Conservation (phyloP, 2,797 vertebrate genomes). For the Diplodus puntazzo region DNA sequence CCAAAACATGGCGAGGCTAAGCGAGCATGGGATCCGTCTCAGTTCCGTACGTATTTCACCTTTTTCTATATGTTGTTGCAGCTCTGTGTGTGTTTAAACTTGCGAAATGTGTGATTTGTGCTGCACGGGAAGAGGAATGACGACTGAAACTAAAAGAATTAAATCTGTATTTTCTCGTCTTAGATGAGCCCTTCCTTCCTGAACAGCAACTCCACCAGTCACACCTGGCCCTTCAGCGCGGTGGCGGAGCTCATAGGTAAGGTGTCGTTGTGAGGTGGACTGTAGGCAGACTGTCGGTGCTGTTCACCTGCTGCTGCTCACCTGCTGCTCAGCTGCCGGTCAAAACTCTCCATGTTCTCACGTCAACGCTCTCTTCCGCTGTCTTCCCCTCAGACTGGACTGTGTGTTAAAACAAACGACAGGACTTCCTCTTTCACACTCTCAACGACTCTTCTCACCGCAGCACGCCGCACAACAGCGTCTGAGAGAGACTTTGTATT, state of each 20-base stretch:
- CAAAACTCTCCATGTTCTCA: neutral
- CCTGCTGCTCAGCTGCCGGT: neutral
- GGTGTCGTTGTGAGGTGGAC: neutral
- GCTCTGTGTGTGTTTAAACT: neutral
- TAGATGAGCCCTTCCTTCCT: conserved; percentile 89
- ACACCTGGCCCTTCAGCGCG: conserved; percentile 89
- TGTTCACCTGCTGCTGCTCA: neutral
- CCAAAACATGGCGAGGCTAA: conserved; percentile 82
- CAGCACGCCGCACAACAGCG: too few relatives aligned
- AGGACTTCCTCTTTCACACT: conserved; percentile 65
- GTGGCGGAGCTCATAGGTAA: conserved; percentile 88
- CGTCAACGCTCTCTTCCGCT: conserved; percentile 24
- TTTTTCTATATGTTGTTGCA: neutral
- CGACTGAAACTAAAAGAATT: neutral
- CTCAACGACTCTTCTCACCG: neutral
- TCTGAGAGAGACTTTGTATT: too few relatives aligned
- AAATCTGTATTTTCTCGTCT: neutral
- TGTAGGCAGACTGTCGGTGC: neutral
- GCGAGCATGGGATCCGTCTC: conserved; percentile 88
- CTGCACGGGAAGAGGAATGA: neutral
- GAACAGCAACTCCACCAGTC: conserved; percentile 89
- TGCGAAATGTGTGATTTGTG: accelerated
- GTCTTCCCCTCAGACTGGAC: conserved; percentile 4
- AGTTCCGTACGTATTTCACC: conserved; percentile 81
- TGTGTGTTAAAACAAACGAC: neutral